phyloP scores from a whole-genome alignment of 2,888 invertebrate species.

The Agrilus biguttatus region DNA sequence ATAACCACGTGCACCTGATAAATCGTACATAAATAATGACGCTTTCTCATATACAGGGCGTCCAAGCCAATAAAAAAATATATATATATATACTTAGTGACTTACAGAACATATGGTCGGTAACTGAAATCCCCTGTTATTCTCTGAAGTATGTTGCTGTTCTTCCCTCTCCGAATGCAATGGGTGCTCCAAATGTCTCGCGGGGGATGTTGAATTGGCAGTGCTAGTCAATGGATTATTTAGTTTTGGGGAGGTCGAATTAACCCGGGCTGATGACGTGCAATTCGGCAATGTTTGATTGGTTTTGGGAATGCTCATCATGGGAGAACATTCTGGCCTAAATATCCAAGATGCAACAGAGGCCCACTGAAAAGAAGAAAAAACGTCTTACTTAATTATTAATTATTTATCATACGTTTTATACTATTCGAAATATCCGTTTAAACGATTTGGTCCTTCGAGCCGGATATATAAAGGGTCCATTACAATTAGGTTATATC shows the following conservation, averaged over 20 bases:
- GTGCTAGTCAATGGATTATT: slow-evolving; percentile 11
- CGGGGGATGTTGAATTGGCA: slow-evolving; percentile 7
- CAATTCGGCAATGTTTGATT: slow-evolving; percentile 14
- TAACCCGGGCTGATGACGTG: slow-evolving; percentile 7
- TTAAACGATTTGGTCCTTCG: too few relatives aligned
- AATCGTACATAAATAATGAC: neutral
- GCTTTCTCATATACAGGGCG: too few relatives aligned
- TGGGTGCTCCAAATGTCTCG: slow-evolving; percentile 8
- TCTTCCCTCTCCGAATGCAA: slow-evolving; percentile 11
- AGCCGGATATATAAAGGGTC: too few relatives aligned
- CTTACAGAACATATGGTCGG: slow-evolving; percentile 33
- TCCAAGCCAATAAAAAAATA: too few relatives aligned
- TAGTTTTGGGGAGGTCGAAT: slow-evolving; percentile 9
- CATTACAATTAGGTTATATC: too few relatives aligned
- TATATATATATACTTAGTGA: neutral
- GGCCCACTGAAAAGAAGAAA: slow-evolving; percentile 30
- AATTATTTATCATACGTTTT: too few relatives aligned
- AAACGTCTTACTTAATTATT: neutral
- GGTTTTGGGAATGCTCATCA: slow-evolving; percentile 20
- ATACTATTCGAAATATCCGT: too few relatives aligned
- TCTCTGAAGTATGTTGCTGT: slow-evolving; percentile 8
- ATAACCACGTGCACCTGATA: slow-evolving; percentile 6
- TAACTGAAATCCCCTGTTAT: slow-evolving; percentile 23
- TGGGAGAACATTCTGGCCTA: slow-evolving; percentile 25
- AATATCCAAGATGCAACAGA: slow-evolving; percentile 36